Evolutionary conservation across 2,888 invertebrate genomes (phyloP), one percentile per base, ranked within the genome.

Genomic region (Drosophila demipolita): DNA sequence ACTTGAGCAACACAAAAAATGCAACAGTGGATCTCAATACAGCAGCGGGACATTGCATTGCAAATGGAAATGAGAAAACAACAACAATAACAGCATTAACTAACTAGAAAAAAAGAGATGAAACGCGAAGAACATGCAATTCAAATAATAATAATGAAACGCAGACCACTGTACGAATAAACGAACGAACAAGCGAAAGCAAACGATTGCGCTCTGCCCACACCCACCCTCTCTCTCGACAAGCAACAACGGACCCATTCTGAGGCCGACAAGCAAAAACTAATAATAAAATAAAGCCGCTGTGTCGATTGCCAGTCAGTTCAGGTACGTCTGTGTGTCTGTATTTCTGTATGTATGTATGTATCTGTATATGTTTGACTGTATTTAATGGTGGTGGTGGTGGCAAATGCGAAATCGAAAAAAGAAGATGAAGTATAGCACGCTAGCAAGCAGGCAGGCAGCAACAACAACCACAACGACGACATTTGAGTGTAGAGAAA

Each of bases 341-440:
- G 59, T 52, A n/a, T 29, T 29, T 29, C 29, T 66, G 59, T 53
- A n/a, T 55, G 45, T 60, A 45, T 62, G n/a, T 49, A 15, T 15
- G 5, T 15, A 6, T 58, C 45, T 55, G n/a, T 58, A 23, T 62
- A 20, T 40, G 48, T 63, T 38, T 55, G 52, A 52, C 57, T 55
- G 54, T 8, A 38, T 55, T 55, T n/a, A 55, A 69, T 72, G 77
- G 70, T 82, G 80, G 78, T 82, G 83, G 81, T 77, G 83, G 70
- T 72, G 71, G 70, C 58, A 71, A 68, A 71, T 73, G 75, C 68
- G 65, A 83, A 81, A 81, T 65, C 65, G 73, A 82, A 86, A 87
- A 87, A 87, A 87, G 87, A 87, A 87, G 85, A 87, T 89, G 89
- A 87, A 87, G 87, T 87, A 87, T 83, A 87, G 87, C 87, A 82